Evolutionary conservation across 2,797 vertebrate genomes (phyloP).

Genomic region (Sylvia borin): DNA sequence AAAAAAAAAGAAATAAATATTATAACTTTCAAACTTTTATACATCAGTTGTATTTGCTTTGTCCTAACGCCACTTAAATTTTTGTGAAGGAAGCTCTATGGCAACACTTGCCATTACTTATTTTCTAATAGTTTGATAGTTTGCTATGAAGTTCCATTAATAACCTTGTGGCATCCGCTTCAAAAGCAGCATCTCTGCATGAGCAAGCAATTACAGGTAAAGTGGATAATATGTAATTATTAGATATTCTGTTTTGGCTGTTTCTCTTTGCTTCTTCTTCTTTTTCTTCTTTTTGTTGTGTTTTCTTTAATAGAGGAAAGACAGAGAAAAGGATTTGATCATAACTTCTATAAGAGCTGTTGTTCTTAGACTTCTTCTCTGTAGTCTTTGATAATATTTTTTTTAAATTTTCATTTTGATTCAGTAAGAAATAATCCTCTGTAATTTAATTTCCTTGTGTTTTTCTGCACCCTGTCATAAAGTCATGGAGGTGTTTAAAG

Average conservation of each 20-base stretch:
- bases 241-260: neutral
- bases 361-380: constrained; percentile 63
- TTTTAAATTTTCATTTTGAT: constrained; percentile 66
- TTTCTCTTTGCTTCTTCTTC: neutral
- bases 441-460: constrained; percentile 54
- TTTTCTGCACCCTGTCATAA: constrained; percentile 31
- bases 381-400: constrained; percentile 59
- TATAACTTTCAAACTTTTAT: neutral
- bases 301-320: neutral
- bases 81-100: neutral
- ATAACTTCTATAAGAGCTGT: constrained; percentile 21
- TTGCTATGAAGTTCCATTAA: neutral
- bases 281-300: neutral
- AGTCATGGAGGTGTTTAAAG: constrained; percentile 16
- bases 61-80: neutral
- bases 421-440: constrained; percentile 65
- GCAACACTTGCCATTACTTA: neutral
- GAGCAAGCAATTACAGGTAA: neutral
- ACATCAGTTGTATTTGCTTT: neutral
- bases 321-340: neutral
- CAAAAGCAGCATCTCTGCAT: neutral
- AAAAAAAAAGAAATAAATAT: neutral
- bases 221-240: constrained; percentile 45
- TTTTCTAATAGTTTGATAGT: constrained; percentile 13
- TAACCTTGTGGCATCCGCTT: neutral